Base-by-base conservation (phyloP, 2,113 vertebrate species). In the Tetrao urogallus region DNA sequence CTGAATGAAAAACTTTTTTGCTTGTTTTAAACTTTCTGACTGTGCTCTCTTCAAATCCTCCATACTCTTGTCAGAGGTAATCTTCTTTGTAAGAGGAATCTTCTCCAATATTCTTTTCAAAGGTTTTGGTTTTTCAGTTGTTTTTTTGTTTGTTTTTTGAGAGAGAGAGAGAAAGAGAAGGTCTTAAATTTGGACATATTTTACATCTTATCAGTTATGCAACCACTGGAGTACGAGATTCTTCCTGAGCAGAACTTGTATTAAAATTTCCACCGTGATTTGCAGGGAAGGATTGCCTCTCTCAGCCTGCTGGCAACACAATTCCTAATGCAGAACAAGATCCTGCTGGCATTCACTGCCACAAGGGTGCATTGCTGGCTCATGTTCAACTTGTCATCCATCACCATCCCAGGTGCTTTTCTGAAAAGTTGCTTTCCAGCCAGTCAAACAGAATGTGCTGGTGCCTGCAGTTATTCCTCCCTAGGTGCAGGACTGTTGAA, bases 301-400 rank as follows among this genome's bases (percentile, higher is more conserved):
- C 34, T 65, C 28, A 89, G 28, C 11, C 43, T 85, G 32, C 20
- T 82, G 32, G 34, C 9, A 85, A 17, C 24, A 47, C 27, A 57
- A 10, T 40, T 91, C 34, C 40, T 43, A 63, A 79, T 50, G 56
- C 64, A 88, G 54, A 10, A 45, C 40, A 45, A 45, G 30, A 86
- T 80, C 40, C 9, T 73, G 43, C 45, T 67, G 69, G 86, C 28
- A 28, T 50, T 79, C 36, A 79, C 89, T 85, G 70, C 72, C 79
- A 85, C 50, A 82, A 90, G 72, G 30, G 67, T 82, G 74, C 90
- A 87, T 84, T 92, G 66, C 78, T 93, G 90, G 82, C 85, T 89
- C 63, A 47, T 2, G 13, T 82, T 92, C 92, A 89, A 64, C 21
- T 85, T 42, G 64, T 66, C 40, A 21, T 42, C 22, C 61, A 87